phyloP scores from a whole-genome alignment of 2,113 vertebrate genomes.

The Pituophis catenifer region DNA sequence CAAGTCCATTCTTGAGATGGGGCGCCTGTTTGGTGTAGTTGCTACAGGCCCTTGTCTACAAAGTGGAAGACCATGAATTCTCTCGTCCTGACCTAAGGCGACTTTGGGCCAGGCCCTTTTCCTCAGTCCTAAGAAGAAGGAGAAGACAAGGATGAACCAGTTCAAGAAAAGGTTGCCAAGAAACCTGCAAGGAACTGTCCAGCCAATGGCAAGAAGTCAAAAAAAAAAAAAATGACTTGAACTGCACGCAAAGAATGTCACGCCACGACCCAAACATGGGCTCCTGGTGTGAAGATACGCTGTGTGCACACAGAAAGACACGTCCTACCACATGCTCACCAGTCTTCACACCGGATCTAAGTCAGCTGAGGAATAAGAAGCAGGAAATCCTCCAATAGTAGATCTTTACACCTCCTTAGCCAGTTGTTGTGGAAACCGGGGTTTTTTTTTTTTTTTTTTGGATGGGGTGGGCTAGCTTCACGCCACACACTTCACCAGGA shows the following conservation, averaged over 20 bases:
- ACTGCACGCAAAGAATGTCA: not conserved
- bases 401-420: not conserved
- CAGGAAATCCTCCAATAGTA: not conserved
- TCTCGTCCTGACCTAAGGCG: not conserved
- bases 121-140: not conserved
- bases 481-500: not conserved
- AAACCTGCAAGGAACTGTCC: not conserved
- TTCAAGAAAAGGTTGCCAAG: not conserved
- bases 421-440: not conserved
- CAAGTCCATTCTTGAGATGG: not conserved
- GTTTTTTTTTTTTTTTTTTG: too few relatives aligned
- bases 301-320: not conserved
- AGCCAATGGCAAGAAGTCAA: not conserved
- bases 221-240: not conserved
- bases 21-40: not conserved
- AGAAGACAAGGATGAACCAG: not conserved
- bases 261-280: not conserved
- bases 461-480: not conserved
- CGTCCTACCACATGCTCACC: not conserved
- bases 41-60: not conserved
- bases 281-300: not conserved
- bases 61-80: not conserved
- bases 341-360: not conserved
- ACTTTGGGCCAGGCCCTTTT: not conserved
- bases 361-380: not conserved